Conservation (phyloP, 2,797 vertebrate genomes). For the Bucorvus abyssinicus region DNA sequence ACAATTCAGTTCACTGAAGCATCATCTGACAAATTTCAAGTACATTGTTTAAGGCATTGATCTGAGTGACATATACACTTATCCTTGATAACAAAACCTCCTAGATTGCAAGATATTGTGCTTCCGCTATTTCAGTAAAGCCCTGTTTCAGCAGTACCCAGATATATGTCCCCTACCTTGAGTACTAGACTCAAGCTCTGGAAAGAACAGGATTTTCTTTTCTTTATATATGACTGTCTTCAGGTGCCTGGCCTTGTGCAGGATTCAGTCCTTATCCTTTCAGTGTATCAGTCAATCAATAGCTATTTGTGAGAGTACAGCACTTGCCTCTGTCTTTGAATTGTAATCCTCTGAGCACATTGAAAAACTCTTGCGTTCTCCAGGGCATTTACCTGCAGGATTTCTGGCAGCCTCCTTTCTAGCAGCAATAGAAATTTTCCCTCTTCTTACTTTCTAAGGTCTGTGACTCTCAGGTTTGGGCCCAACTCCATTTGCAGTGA, state of each 20-base stretch:
- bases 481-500: background rate
- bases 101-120: background rate
- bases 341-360: background rate
- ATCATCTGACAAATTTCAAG: background rate
- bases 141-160: background rate
- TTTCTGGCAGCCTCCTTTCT: background rate
- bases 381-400: background rate
- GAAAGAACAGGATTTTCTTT: background rate
- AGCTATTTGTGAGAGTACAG: background rate
- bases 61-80: background rate
- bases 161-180: background rate
- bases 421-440: background rate
- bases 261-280: background rate
- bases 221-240: background rate
- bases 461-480: background rate
- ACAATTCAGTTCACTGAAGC: background rate
- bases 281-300: background rate
- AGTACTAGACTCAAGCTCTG: background rate
- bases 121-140: background rate
- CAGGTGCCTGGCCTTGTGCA: background rate
- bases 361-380: background rate
- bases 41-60: background rate
- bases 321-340: constrained; percentile 9
- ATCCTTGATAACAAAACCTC: background rate
- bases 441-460: background rate